Conservation (phyloP, 2,888 invertebrate genomes). For the Drosophila macrospina region DNA sequence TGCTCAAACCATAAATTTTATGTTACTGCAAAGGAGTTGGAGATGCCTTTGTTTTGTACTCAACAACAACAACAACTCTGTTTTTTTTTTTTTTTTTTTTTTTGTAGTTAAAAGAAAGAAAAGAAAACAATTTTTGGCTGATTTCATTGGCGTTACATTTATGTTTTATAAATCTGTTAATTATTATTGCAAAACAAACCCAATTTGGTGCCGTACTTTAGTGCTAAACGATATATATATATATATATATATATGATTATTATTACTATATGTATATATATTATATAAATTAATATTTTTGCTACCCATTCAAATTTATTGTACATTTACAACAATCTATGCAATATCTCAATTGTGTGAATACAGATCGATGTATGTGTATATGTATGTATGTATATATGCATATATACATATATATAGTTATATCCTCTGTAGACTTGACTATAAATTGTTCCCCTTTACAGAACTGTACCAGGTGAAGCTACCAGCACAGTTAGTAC, state of each 20-base stretch:
- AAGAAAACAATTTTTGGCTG: neutral
- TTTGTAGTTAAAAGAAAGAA: too few relatives aligned
- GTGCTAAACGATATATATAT: neutral
- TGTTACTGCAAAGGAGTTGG: neutral
- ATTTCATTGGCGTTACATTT: constrained; percentile 3
- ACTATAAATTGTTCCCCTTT: constrained; percentile 11
- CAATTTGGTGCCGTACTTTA: constrained; percentile 4
- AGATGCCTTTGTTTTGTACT: constrained; percentile 2
- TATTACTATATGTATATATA: neutral
- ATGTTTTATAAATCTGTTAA: constrained; percentile 3
- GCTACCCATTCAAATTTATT: constrained; percentile 26
- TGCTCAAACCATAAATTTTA: constrained; percentile 1
- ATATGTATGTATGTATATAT: constrained; percentile 2
- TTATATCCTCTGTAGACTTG: neutral
- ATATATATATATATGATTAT: constrained; percentile 2
- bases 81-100: too few relatives aligned
- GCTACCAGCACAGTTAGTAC: constrained; percentile 13
- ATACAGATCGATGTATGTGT: neutral
- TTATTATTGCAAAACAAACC: neutral
- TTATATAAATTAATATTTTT: constrained; percentile 32
- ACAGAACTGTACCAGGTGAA: constrained; percentile 21
- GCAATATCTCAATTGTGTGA: constrained; percentile 23
- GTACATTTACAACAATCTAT: constrained; percentile 20
- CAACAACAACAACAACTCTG: too few relatives aligned
- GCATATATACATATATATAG: constrained; percentile 1